Percentiles rank a stretch among this genome's conserved stretches.
Conservation (phyloP, 2,113 vertebrate genomes). For the Edolisoma coerulescens region DNA sequence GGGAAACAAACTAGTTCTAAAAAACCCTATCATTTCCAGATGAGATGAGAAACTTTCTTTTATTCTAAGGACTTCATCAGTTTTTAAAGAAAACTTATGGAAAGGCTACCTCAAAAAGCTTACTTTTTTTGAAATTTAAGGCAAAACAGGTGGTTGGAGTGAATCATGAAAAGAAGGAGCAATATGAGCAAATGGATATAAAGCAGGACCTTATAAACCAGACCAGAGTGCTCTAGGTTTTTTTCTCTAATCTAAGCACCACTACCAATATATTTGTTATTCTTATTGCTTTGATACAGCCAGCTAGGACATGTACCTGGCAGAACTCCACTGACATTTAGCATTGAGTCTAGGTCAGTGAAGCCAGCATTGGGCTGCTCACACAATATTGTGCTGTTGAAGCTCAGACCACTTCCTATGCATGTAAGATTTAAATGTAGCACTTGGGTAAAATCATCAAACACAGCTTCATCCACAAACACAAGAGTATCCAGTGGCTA, state of each 20-base stretch:
- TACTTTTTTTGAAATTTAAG: background rate
- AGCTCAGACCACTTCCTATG: background rate
- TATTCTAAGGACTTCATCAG: background rate
- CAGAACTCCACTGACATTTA: background rate
- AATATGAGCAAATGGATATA: background rate
- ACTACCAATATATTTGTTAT: background rate
- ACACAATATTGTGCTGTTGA: background rate
- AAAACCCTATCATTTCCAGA: background rate
- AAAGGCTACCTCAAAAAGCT: background rate
- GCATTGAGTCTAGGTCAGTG: background rate
- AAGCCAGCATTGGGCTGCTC: background rate
- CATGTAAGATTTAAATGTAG: background rate
- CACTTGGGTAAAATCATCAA: background rate
- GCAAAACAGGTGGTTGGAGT: background rate
- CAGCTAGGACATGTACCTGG: background rate
- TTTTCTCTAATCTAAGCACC: background rate
- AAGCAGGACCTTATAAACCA: background rate
- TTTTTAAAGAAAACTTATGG: background rate
- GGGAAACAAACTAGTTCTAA: background rate
- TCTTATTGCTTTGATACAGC: background rate
- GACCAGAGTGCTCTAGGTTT: background rate
- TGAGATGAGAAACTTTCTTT: background rate
- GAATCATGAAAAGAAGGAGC: background rate
- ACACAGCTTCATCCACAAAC: background rate
- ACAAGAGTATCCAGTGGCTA: rapidly evolving